Evolutionary conservation across 2,113 vertebrate species (phyloP).

Genomic region (Rhinogobius similis): DNA sequence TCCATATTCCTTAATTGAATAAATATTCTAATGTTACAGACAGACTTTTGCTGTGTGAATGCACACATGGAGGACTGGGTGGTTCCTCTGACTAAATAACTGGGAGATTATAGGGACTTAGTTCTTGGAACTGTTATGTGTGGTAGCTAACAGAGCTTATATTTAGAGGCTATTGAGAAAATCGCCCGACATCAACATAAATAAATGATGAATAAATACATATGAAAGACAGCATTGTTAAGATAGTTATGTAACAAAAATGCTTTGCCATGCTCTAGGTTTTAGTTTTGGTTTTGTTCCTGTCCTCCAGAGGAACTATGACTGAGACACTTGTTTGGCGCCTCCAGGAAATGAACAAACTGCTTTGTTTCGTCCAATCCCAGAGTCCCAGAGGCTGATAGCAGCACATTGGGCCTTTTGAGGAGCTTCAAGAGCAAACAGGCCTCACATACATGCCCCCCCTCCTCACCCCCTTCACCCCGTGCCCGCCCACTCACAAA

Average conservation of each 20-base stretch:
- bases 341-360: conserved; percentile 75
- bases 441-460: conserved; percentile 35
- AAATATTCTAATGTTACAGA: no score
- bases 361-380: conserved; percentile 70
- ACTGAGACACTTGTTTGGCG: conserved; percentile 67
- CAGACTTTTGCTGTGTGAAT: no score
- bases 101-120: no score
- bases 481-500: conserved; percentile 43
- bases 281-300: conserved; percentile 21
- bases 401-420: conserved; percentile 69
- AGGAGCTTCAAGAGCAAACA: conserved; percentile 59
- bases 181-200: no score
- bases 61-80: no score
- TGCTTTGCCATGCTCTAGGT: conserved; percentile 7
- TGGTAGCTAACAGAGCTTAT: no score
- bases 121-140: no score
- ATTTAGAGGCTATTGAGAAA: no score
- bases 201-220: no score
- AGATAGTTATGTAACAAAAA: conserved; percentile 8
- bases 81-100: no score
- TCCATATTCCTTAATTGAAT: no score
- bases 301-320: conserved; percentile 44
- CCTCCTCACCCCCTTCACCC: conserved; percentile 25
- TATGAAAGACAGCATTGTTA: background rate
- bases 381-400: conserved; percentile 69